These are phyloP conservation scores for Merops nubicus DNA, from an alignment of 2,113 vertebrate genomes.

Conservation along the genomic window DNA sequence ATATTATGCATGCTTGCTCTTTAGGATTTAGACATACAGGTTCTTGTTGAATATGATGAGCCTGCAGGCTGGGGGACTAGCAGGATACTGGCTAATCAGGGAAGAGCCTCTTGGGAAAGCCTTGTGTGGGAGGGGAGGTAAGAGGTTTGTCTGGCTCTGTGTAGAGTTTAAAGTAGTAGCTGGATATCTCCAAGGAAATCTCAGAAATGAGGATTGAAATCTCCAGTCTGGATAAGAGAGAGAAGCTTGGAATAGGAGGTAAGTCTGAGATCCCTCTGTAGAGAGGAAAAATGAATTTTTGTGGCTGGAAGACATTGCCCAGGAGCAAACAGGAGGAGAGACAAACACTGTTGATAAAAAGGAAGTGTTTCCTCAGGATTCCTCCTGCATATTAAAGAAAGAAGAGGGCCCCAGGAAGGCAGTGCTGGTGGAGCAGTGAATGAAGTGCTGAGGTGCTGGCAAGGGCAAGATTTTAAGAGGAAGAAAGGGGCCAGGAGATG, in stretches of 20 bases:
- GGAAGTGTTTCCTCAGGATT: background rate
- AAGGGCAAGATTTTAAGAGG: background rate
- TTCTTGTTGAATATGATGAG: background rate
- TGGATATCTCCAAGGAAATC: background rate
- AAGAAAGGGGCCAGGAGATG: background rate
- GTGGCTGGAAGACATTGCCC: background rate
- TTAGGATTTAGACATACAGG: background rate
- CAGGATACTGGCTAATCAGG: background rate
- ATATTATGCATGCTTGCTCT: background rate
- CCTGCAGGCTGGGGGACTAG: background rate
- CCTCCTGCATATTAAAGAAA: background rate
- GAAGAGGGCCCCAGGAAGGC: background rate
- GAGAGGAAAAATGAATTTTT: background rate
- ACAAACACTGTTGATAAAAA: background rate
- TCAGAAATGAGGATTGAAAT: background rate
- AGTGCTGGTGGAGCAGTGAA: rapidly evolving
- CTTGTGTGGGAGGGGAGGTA: background rate
- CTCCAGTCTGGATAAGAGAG: background rate
- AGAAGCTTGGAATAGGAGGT: background rate
- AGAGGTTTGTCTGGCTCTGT: background rate
- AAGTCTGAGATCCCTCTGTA: background rate
- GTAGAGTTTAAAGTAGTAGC: background rate
- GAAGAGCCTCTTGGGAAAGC: background rate
- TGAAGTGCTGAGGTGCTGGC: background rate
- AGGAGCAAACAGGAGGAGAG: background rate